Conservation (phyloP, 1,140 invertebrate species). For the Drosophila setifemur region DNA sequence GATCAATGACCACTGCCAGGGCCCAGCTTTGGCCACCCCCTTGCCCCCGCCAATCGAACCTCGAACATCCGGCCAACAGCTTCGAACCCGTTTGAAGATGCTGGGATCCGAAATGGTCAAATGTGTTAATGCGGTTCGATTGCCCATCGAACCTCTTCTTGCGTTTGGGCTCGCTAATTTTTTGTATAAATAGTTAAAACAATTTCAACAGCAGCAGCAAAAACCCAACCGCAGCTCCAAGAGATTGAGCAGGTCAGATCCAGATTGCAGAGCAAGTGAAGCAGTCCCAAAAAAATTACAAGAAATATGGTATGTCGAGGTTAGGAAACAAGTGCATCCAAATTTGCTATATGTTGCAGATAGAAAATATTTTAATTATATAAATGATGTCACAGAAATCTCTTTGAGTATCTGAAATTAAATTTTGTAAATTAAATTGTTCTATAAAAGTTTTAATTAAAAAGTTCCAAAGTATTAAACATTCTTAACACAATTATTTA, state of each 20-base stretch:
- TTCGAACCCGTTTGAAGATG: conserved; percentile 46
- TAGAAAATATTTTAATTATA: too few relatives aligned
- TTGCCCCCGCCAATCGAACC: too few relatives aligned
- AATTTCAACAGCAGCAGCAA: conserved; percentile 64
- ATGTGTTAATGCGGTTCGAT: conserved; percentile 54
- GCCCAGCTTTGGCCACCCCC: too few relatives aligned
- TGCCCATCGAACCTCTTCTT: conserved; percentile 38
- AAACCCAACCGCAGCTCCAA: conserved; percentile 46
- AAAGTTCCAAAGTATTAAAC: too few relatives aligned
- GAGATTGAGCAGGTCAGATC: conserved; percentile 45
- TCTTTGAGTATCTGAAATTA: too few relatives aligned
- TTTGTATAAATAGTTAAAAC: conserved; percentile 71
- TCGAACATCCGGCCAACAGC: conserved; percentile 12
- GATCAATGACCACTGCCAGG: conserved; percentile 49
- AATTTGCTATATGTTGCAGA: too few relatives aligned
- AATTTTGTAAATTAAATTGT: too few relatives aligned
- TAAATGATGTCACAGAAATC: too few relatives aligned
- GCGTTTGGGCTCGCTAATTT: conserved; percentile 55
- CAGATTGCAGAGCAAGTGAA: conserved; percentile 42
- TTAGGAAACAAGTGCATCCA: neutral
- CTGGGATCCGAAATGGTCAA: conserved; percentile 8
- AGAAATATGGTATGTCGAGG: conserved; percentile 36
- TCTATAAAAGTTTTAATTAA: too few relatives aligned
- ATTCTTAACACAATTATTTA: too few relatives aligned
- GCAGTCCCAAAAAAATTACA: neutral